Evolutionary conservation across 2,888 invertebrate species (phyloP), one percentile per base, ranked within the genome.

Genomic region (Torymus texanus): DNA sequence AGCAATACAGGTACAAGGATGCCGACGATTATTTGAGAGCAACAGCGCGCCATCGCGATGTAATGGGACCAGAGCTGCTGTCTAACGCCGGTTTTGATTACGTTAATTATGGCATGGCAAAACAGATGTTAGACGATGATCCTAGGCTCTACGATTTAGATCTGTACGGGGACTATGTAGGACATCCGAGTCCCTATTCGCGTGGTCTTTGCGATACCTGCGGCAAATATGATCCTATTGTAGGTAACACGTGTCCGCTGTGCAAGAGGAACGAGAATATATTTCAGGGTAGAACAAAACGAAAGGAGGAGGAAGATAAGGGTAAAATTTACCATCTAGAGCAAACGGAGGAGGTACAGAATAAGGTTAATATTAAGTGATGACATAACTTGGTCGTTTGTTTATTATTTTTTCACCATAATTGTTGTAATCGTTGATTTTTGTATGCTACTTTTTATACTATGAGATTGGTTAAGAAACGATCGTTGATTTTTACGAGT

Each of bases 11-110:
- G 13, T 70, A 79, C 58, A 59, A 70, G 12, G 21, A 50, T 58
- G 79, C 74, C 24, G 76, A 79, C 53, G 78, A 79, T 0, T 79
- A 78, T 29, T 56, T 78, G 2, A 78, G 50, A 41, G 21, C 78
- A 10, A n/a, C 75, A 0, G 12, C 24, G 10, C 41, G 41, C 10
- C 8, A 12, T 61, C 68, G 73, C 14, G 18, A 8, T 8, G 72
- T 67, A 8, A 0, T 18, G 0, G 56, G 51, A 2, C 29, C 66
- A 3, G 75, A 56, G 3, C 14, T 63, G 8, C 0, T 78, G 0
- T 58, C 78, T 18, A 81, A 75, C 29, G 66, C 75, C 0, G 81
- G 78, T 3, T 76, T 81, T 29, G 78, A 81, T 55, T 81, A 76
- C 53, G 68, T 65, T 0, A 53, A 59, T 41, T 16, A 12, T 24